Evolutionary conservation across 2,888 invertebrate species (phyloP).

Genomic region (Acanthosepion lycidas): DNA sequence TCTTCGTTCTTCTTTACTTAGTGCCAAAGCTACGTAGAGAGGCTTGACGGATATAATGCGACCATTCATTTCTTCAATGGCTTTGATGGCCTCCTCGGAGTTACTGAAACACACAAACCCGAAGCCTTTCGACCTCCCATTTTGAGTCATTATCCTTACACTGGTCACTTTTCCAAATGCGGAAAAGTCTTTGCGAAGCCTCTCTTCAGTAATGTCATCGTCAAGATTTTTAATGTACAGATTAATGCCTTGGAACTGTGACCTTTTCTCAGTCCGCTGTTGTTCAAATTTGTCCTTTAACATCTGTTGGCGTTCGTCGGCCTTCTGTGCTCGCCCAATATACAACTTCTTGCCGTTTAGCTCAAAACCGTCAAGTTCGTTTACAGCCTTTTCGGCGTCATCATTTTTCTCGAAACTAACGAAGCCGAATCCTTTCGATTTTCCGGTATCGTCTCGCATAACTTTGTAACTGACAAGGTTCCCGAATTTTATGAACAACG

Average conservation of each 20-base stretch:
- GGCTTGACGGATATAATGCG: constrained; percentile 96
- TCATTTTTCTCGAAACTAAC: constrained; percentile 41
- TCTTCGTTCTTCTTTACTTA: constrained; percentile 97
- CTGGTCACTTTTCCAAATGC: constrained; percentile 96
- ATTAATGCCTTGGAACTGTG: constrained; percentile 89
- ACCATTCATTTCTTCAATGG: constrained; percentile 70
- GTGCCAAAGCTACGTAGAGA: constrained; percentile 96
- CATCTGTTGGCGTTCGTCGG: constrained; percentile 96
- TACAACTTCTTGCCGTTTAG: constrained; percentile 79
- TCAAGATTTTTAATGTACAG: constrained; percentile 98
- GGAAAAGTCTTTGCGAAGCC: constrained; percentile 92
- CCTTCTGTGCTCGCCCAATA: constrained; percentile 98
- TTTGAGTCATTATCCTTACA: constrained; percentile 76
- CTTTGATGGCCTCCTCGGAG: constrained; percentile 68
- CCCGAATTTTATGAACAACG: not conserved
- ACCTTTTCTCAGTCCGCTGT: constrained; percentile 84
- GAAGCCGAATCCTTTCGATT: constrained; percentile 24
- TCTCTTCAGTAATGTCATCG: constrained; percentile 96
- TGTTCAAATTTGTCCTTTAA: constrained; percentile 95
- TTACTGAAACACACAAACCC: constrained; percentile 98
- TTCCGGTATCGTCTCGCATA: not conserved
- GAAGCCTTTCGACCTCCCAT: constrained; percentile 82
- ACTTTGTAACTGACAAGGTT: not conserved
- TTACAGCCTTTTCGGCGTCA: constrained; percentile 79
- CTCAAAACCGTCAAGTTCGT: constrained; percentile 88